phyloP scores from a whole-genome alignment of 2,888 invertebrate species.

The Bellardia pandia region DNA sequence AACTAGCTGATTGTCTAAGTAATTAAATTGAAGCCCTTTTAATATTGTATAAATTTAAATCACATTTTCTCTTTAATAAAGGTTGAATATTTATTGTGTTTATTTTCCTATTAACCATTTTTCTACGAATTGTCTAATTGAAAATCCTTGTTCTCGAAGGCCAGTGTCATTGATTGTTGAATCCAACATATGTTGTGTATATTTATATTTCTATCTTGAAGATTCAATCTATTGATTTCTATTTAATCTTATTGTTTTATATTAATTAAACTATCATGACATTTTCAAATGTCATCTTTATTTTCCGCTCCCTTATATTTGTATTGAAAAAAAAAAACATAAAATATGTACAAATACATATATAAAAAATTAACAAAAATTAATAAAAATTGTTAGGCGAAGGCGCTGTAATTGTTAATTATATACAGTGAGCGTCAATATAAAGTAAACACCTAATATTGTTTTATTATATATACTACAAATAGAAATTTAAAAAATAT shows the following conservation, averaged over 20 bases:
- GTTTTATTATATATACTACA: too few relatives aligned
- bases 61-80: too few relatives aligned
- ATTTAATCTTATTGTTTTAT: conserved; percentile 58
- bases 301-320: conserved; percentile 2
- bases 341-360: not conserved
- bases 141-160: conserved; percentile 1
- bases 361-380: not conserved
- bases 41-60: too few relatives aligned
- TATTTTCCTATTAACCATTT: too few relatives aligned
- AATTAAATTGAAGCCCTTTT: too few relatives aligned
- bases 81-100: too few relatives aligned
- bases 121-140: not conserved
- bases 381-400: not conserved
- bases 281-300: conserved; percentile 46
- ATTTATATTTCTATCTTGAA: too few relatives aligned
- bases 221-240: conserved; percentile 22
- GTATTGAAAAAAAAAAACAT: not conserved
- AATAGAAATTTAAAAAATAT: too few relatives aligned
- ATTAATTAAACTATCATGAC: conserved; percentile 64
- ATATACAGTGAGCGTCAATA: not conserved
- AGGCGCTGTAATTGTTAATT: conserved; percentile 28
- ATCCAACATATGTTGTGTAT: not conserved
- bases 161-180: conserved; percentile 20
- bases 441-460: too few relatives aligned
- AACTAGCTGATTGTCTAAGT: too few relatives aligned